Percentiles rank a stretch among this genome's conserved stretches.
Evolutionary conservation across 2,113 vertebrate genomes (phyloP).

Genomic region (Mirounga angustirostris): DNA sequence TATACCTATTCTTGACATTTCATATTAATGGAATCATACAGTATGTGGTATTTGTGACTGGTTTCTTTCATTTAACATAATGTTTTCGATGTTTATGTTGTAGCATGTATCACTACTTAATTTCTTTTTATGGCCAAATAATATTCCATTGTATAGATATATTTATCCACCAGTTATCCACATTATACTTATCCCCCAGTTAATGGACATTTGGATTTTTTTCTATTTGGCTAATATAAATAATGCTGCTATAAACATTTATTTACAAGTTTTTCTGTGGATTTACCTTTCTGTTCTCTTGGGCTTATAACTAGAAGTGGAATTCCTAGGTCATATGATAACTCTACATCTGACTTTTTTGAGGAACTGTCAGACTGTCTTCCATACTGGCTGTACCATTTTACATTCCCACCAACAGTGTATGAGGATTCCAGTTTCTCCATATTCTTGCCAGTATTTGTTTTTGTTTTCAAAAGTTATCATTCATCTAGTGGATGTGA

Average conservation of each 20-base stretch:
- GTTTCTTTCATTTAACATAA: background rate
- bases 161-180: background rate
- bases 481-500: background rate
- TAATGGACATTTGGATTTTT: background rate
- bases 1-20: conserved; percentile 12
- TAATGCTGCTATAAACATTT: background rate
- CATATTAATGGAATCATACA: background rate
- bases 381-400: background rate
- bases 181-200: background rate
- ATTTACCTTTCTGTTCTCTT: conserved; percentile 2
- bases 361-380: background rate
- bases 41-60: background rate
- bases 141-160: background rate
- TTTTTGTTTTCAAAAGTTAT: background rate
- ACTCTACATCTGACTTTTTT: background rate
- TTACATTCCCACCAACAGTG: background rate
- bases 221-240: background rate
- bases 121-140: background rate
- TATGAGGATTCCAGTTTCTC: background rate
- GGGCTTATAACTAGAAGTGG: conserved; percentile 2
- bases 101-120: background rate
- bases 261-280: background rate
- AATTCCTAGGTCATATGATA: background rate
- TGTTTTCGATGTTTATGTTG: background rate
- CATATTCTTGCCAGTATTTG: background rate